A percentile compares a stretch with the other conserved stretches of the same genome.
These are phyloP conservation scores for Oreochromis spilurus DNA, from an alignment of 2,113 vertebrate species.

Conservation along the genomic window DNA sequence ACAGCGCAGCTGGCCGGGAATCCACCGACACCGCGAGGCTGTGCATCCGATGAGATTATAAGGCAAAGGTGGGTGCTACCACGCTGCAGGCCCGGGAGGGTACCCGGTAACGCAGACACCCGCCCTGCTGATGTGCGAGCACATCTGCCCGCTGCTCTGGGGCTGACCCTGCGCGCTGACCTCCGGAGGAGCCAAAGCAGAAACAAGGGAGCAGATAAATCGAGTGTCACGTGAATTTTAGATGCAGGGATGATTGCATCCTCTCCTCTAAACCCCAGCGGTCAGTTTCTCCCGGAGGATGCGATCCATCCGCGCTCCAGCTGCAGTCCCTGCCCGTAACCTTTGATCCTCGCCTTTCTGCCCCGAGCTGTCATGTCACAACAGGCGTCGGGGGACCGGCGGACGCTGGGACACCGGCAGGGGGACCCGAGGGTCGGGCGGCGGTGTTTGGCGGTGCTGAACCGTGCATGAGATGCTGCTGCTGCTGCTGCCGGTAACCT, in stretches of 20 bases:
- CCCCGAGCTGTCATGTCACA: conserved; percentile 76
- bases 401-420: conserved; percentile 42
- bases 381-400: conserved; percentile 47
- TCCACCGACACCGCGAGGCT: conserved; percentile 34
- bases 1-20: conserved; percentile 32
- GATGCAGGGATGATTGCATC: neutral
- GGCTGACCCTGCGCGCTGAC: conserved; percentile 3
- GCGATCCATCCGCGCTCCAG: conserved; percentile 10
- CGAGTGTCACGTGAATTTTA: neutral
- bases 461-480: conserved; percentile 25
- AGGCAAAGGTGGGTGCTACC: conserved; percentile 53
- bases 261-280: neutral
- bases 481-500: neutral
- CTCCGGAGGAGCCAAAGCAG: neutral
- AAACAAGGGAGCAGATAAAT: neutral
- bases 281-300: neutral
- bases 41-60: conserved; percentile 42
- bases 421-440: conserved; percentile 41
- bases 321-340: conserved; percentile 37
- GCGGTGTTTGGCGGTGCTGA: conserved; percentile 34
- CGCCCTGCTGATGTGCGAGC: neutral
- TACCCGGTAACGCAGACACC: neutral
- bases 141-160: neutral
- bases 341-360: conserved; percentile 68
- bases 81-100: conserved; percentile 3